These are phyloP conservation scores for Orestias chungarensis DNA, from an alignment of 2,797 vertebrate species.

Conservation along the genomic window DNA sequence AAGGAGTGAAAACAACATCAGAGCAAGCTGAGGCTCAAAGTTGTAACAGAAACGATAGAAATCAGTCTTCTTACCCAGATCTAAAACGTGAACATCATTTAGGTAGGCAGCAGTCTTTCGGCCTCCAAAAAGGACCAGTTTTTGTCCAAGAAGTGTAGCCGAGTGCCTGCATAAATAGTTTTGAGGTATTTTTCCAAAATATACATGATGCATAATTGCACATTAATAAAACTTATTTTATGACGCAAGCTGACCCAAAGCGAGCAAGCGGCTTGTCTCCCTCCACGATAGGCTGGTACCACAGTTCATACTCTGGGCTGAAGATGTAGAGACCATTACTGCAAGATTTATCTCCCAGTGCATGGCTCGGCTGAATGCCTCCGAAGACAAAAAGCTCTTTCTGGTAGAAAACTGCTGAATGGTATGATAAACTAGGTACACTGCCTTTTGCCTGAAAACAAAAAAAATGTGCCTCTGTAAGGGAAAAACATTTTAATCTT, in stretches of 20 bases:
- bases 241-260: conserved; percentile 81
- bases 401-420: conserved; percentile 86
- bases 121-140: conserved; percentile 88
- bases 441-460: conserved; percentile 83
- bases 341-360: conserved; percentile 74
- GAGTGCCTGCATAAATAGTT: conserved; percentile 80
- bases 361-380: conserved; percentile 76
- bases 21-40: conserved; percentile 7
- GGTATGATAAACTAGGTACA: conserved; percentile 83
- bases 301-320: conserved; percentile 89
- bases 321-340: conserved; percentile 90
- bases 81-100: conserved; percentile 87
- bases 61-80: conserved; percentile 82
- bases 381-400: conserved; percentile 91
- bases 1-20: conserved; percentile 8
- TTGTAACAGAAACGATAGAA: neutral
- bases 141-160: conserved; percentile 84
- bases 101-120: conserved; percentile 81
- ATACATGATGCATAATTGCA: neutral
- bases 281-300: conserved; percentile 92
- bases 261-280: conserved; percentile 86
- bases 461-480: neutral
- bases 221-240: neutral
- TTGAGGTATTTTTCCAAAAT: neutral
- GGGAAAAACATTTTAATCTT: neutral